Evolutionary conservation across 53 echinoderm and acorn worm genomes (phyloP).

Genomic region (Patiria pectinifera): DNA sequence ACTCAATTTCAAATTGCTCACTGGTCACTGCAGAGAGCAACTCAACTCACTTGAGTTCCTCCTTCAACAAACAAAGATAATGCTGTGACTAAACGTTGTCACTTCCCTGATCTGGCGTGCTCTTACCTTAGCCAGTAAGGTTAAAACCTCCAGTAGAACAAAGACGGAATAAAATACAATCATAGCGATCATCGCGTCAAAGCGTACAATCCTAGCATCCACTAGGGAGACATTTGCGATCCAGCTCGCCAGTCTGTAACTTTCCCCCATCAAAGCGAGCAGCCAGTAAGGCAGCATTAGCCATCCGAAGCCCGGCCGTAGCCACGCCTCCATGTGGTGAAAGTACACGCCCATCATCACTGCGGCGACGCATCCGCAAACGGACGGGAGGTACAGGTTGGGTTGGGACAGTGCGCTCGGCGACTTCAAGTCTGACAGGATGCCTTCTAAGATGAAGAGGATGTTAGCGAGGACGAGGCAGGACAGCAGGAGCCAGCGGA

Average conservation of each 20-base stretch:
- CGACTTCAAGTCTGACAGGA: slow-evolving; percentile 49
- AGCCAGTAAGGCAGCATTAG: slow-evolving; percentile 35
- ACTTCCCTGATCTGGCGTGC: neutral
- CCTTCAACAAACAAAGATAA: too few species aligned
- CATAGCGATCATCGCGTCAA: slow-evolving; percentile 24
- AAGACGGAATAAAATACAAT: slow-evolving; percentile 14
- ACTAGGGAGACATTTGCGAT: neutral
- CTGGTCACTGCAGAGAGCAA: too few species aligned
- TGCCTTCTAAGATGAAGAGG: slow-evolving; percentile 46
- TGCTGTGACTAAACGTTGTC: too few species aligned
- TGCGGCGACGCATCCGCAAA: slow-evolving; percentile 11
- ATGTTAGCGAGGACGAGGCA: slow-evolving; percentile 14
- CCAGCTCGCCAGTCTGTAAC: slow-evolving; percentile 28
- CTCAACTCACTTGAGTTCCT: too few species aligned
- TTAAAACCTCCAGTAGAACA: slow-evolving; percentile 31
- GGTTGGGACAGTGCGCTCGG: slow-evolving; percentile 14
- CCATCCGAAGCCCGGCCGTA: slow-evolving; percentile 13
- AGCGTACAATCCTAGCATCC: slow-evolving; percentile 41
- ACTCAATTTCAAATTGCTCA: too few species aligned
- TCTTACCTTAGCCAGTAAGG: slow-evolving; percentile 13
- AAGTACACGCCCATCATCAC: slow-evolving; percentile 26
- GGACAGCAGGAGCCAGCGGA: slow-evolving; percentile 37
- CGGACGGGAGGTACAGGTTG: slow-evolving; percentile 56
- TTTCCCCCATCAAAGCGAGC: slow-evolving; percentile 33
- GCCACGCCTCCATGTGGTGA: slow-evolving; percentile 50